Conservation (phyloP, 1,140 invertebrate species). For the Acromyrmex charruanus region DNA sequence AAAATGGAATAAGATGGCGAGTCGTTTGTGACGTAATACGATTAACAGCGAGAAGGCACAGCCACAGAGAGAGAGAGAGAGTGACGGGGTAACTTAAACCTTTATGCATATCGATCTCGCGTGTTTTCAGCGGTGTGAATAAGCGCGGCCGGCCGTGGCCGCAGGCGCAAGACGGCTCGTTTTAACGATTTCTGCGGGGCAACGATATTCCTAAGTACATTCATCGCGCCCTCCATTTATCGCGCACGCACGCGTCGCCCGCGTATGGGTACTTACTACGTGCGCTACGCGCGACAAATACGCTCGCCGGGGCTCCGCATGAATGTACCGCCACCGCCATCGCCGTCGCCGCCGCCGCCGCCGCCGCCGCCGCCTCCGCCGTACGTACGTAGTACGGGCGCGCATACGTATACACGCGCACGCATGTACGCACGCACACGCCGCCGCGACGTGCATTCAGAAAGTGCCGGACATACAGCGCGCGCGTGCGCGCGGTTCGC, state of each 20-base stretch:
- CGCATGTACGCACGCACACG: constrained; percentile 50
- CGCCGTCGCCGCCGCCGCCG: neutral
- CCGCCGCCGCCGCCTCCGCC: constrained; percentile 19
- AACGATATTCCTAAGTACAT: constrained; percentile 64
- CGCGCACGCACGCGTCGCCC: constrained; percentile 51
- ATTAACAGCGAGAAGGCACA: neutral
- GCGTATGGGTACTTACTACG: constrained; percentile 67
- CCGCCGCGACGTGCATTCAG: constrained; percentile 80
- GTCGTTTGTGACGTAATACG: neutral
- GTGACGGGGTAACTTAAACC: constrained; percentile 20
- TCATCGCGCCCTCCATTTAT: constrained; percentile 62
- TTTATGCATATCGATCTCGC: constrained; percentile 36
- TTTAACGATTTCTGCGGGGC: constrained; percentile 64
- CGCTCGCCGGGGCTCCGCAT: constrained; percentile 68
- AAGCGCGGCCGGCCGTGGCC: constrained; percentile 6
- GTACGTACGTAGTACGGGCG: constrained; percentile 61
- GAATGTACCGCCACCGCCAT: constrained; percentile 51
- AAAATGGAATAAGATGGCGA: constrained; percentile 4
- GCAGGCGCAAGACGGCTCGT: constrained; percentile 44
- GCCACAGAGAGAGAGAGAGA: neutral
- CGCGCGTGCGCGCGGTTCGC: constrained; percentile 72
- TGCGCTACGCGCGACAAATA: constrained; percentile 68
- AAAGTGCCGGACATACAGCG: constrained; percentile 79
- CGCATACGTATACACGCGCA: constrained; percentile 10
- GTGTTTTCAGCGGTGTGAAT: constrained; percentile 43